Percentiles rank a stretch among this genome's conserved stretches.
Evolutionary conservation across 2,888 invertebrate genomes (phyloP).

Genomic region (Polydesmus complanatus): DNA sequence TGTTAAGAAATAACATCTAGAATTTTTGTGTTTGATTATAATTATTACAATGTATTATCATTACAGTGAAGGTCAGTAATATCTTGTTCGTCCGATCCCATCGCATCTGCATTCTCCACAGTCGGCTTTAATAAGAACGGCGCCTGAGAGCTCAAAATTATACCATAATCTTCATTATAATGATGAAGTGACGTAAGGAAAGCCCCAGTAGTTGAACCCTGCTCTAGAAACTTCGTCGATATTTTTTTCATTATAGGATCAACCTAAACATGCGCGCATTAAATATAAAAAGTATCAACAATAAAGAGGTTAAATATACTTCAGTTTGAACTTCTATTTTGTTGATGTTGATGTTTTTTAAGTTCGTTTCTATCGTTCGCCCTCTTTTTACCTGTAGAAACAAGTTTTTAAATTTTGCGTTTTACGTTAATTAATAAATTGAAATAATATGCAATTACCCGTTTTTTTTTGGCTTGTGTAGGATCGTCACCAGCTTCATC

Average conservation of each 20-base stretch:
- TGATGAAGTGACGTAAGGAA: neutral
- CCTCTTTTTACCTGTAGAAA: conserved; percentile 23
- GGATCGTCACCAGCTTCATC: conserved; percentile 19
- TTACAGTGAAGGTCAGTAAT: too few relatives aligned
- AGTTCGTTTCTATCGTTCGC: conserved; percentile 32
- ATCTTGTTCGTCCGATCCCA: too few relatives aligned
- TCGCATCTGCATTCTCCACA: too few relatives aligned
- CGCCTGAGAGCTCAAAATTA: neutral
- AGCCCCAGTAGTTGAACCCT: conserved; percentile 28
- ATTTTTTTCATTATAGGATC: conserved; percentile 36
- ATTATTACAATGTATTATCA: too few relatives aligned
- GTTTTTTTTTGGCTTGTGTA: conserved; percentile 24
- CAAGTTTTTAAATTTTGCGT: neutral
- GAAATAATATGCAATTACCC: conserved; percentile 19
- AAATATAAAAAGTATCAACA: too few relatives aligned
- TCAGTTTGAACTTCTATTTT: conserved; percentile 34
- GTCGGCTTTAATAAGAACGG: neutral
- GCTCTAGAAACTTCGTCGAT: conserved; percentile 35
- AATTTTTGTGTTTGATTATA: too few relatives aligned
- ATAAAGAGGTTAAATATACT: conserved; percentile 25
- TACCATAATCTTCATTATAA: neutral
- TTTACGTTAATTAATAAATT: neutral
- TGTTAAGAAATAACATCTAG: too few relatives aligned
- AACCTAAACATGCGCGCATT: too few relatives aligned
- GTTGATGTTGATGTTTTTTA: conserved; percentile 31